Evolutionary conservation across 2,797 vertebrate species (phyloP).

Genomic region (Diplodus sargus): DNA sequence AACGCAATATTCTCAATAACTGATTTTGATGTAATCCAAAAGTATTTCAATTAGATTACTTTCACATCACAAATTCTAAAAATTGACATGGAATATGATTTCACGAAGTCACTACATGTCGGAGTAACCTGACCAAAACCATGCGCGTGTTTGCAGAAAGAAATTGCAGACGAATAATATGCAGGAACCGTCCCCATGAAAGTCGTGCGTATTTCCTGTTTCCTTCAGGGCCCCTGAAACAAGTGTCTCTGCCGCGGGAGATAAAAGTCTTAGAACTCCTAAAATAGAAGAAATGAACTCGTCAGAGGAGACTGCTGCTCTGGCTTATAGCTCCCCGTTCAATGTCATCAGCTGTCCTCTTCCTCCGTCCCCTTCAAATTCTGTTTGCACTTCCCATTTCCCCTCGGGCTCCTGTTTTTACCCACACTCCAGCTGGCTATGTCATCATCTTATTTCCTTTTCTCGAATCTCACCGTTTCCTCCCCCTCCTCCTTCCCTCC

Average conservation of each 20-base stretch:
- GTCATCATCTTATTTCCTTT: conserved; percentile 20
- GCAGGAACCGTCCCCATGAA: not conserved
- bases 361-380: conserved; percentile 6
- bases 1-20: no score
- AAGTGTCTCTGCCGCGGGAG: conserved; percentile 14
- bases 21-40: no score
- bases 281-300: conserved; percentile 42
- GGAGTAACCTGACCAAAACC: no score
- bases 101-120: no score
- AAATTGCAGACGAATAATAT: not conserved
- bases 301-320: conserved; percentile 21
- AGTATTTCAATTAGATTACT: no score
- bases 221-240: conserved; percentile 13
- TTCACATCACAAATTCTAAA: no score
- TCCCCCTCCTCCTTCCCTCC: not conserved
- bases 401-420: conserved; percentile 15
- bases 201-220: not conserved
- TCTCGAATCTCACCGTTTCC: not conserved
- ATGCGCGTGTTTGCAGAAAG: not conserved
- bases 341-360: conserved; percentile 13
- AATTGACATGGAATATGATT: no score
- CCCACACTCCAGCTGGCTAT: conserved; percentile 4
- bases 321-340: conserved; percentile 7
- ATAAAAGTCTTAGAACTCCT: conserved; percentile 24
- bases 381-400: conserved; percentile 4